Base-by-base conservation (phyloP, 2,888 invertebrate genomes). In the Acleris laterana region DNA sequence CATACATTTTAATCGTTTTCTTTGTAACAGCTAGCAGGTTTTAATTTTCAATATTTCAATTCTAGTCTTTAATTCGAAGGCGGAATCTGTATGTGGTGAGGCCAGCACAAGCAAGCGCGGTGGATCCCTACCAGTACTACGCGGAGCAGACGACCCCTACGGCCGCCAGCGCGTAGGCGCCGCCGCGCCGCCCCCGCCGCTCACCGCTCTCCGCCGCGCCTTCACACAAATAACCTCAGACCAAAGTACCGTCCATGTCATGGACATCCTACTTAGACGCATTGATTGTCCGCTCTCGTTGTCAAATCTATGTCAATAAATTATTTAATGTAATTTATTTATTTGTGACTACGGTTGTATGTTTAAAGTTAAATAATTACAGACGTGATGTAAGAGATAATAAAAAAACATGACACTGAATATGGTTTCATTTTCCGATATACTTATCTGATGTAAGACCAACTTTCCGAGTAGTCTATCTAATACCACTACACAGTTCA, bases 21-120 rank as follows among this genome's bases (percentile, higher is more conserved):
- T 5, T n/a, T 32, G 52, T n/a, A n/a, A 28, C 51, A 17, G 50
- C 20, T 42, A 59, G 32, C 59, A 62, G 70, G 74, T 76, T 64
- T 83, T 84, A 82, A 85, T 80, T 70, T 71, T 68, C 75, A 76
- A 79, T 85, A 79, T 89, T 89, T 90, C 85, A 89, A 92, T 90
- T 92, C 87, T 91, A 92, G 91, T 92, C 85, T 92, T 93, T 91
- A 93, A 93, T 90, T 90, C 89, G 87, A 91, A 94, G 95, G 88
- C 94, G 95, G 81, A 94, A 94, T 85, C 90, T 93, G 68, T 94
- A 94, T 85, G 94, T 95, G 82, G 93, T 95, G 85, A 93, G 94
- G 80, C 94, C 94, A 77, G 91, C 93, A 70, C 93, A 93, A 80
- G 81, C 88, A 74, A 89, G 83, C 76, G 85, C 92, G 74, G 86